Percentiles rank a stretch among this genome's conserved stretches.
phyloP scores from a whole-genome alignment of 2,113 vertebrate genomes.

The Tiliqua scincoides region DNA sequence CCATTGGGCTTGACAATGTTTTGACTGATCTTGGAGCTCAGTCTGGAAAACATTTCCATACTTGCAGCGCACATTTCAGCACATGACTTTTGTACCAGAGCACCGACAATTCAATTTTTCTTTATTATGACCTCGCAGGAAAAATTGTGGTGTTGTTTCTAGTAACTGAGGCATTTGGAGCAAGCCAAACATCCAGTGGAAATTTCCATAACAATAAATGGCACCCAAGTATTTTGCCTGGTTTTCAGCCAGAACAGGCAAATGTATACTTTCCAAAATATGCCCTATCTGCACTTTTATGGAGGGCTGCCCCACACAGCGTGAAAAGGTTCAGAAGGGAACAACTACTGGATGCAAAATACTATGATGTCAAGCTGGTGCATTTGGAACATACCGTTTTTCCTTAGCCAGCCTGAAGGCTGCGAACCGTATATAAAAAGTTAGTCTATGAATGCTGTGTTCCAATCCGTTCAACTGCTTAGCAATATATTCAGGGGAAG shows the following conservation, averaged over 20 bases:
- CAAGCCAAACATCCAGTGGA: background rate
- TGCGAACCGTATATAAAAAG: background rate
- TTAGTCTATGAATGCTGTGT: background rate
- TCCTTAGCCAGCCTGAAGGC: background rate
- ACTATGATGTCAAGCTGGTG: background rate
- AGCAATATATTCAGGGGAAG: background rate
- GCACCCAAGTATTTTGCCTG: background rate
- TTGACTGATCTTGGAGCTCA: constrained; percentile 14
- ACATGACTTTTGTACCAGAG: constrained; percentile 3
- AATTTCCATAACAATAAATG: background rate
- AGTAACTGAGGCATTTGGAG: background rate
- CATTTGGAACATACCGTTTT: background rate
- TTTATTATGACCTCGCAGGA: constrained; percentile 16
- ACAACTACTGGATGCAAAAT: background rate
- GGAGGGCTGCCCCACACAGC: background rate
- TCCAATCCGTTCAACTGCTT: background rate
- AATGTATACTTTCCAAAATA: background rate
- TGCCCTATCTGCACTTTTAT: background rate
- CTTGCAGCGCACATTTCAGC: constrained; percentile 19
- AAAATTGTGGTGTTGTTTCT: background rate
- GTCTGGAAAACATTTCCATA: constrained; percentile 23
- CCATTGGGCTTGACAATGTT: constrained; percentile 19
- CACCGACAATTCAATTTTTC: background rate
- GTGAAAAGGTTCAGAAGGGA: background rate
- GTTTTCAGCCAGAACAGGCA: background rate